Base-by-base conservation (phyloP, 1,140 invertebrate species). In the Aculops lycopersici region DNA sequence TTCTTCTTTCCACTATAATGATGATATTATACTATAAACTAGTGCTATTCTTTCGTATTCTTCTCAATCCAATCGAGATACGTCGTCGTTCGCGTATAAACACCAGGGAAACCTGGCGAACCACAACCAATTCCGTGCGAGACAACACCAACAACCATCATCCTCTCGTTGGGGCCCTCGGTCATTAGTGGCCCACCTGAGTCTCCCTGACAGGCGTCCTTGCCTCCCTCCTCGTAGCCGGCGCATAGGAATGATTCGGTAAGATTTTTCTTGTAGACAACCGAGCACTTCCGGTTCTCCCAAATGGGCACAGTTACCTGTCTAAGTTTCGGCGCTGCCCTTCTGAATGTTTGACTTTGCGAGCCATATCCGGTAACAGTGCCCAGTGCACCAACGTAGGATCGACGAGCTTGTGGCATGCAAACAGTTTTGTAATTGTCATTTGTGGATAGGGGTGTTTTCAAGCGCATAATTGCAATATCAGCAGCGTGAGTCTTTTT, bases 161-260 rank as follows among this genome's bases (percentile, higher is more conserved):
- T 5, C 24, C 24, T 31, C n/a, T 31, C 5, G n/a, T 31, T 31
- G n/a, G 24, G 24, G 5, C 24, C 24, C 24, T 31, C 24, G 24
- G 24, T n/a, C 24, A 31, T 41, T 20, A 71, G 52, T 1, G 69
- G 69, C 15, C 69, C 69, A 37, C 69, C 69, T 42, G 68, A 70
- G 48, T 71, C 69, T 4, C 69, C 69, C 61, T 66, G 48, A 17
- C 72, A 76, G 0, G 71, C 68, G 53, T 74, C 72, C 46, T 71
- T 72, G 39, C 59, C 59, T 18, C 76, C 76, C 35, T 74, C 61
- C 2, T 64, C 53, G 47, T 65, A 69, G 3, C 76, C 77, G 4
- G 76, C 76, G 51, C 76, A 83, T 24, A 83, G 43, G 75, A 81
- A 80, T 50, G 74, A 79, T 14, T 75, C 71, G 0, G 74, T 77